phyloP scores from a whole-genome alignment of 2,888 invertebrate genomes.

The Synanthedon myopaeformis region DNA sequence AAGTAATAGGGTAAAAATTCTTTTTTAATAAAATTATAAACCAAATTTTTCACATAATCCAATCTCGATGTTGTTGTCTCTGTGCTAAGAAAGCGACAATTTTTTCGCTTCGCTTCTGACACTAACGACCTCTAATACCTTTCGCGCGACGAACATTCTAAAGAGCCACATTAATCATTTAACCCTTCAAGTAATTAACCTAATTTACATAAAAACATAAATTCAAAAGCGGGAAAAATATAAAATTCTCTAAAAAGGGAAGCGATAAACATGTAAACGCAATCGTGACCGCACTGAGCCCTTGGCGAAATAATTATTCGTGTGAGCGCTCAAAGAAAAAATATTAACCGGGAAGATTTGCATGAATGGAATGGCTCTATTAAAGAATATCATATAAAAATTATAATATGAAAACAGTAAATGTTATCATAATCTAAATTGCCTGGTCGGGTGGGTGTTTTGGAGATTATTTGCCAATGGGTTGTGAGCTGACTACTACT shows the following conservation, averaged over 20 bases:
- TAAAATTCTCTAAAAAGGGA: slow-evolving; percentile 5
- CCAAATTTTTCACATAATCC: too few relatives aligned
- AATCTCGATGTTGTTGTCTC: slow-evolving; percentile 8
- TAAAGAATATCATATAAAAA: too few relatives aligned
- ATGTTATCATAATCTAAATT: too few relatives aligned
- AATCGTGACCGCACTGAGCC: slow-evolving; percentile 11
- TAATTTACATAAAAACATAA: slow-evolving; percentile 34
- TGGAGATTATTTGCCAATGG: too few relatives aligned
- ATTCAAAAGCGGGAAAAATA: slow-evolving; percentile 6
- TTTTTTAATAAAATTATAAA: too few relatives aligned
- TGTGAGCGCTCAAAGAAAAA: slow-evolving; percentile 6
- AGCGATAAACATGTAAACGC: slow-evolving; percentile 16
- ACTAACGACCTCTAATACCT: slow-evolving; percentile 38
- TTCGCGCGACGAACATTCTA: slow-evolving; percentile 43
- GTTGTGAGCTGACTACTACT: too few relatives aligned
- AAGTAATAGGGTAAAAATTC: too few relatives aligned
- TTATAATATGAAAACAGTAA: too few relatives aligned
- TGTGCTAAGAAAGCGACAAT: slow-evolving; percentile 16
- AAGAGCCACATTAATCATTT: slow-evolving; percentile 46
- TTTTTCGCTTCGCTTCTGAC: slow-evolving; percentile 34
- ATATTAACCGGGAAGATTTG: not conserved
- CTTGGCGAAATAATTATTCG: slow-evolving; percentile 14
- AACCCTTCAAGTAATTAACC: slow-evolving; percentile 45
- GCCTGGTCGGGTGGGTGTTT: too few relatives aligned
- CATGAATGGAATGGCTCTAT: not conserved